A percentile compares a stretch with the other conserved stretches of the same genome.
Conservation (phyloP, 2,888 invertebrate species). For the Morpho achilles region DNA sequence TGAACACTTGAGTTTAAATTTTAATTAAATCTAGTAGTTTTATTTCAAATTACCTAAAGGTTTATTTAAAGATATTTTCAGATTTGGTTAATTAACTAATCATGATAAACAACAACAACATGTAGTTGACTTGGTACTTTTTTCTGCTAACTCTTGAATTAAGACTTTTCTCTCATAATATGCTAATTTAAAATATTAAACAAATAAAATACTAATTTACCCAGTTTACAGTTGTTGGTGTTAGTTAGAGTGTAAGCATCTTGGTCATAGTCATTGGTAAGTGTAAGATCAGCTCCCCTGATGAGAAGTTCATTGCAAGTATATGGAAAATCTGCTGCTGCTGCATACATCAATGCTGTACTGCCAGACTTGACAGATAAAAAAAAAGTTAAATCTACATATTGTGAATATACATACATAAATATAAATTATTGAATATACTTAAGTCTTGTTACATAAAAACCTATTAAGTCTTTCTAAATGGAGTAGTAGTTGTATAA, state of each 20-base stretch:
- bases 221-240: constrained; percentile 74
- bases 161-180: neutral
- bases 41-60: no score
- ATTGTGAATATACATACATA: no score
- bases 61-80: no score
- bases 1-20: no score
- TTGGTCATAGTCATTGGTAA: constrained; percentile 89
- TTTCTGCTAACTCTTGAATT: no score
- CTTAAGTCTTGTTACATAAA: no score
- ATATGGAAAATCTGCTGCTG: constrained; percentile 92
- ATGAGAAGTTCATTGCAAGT: constrained; percentile 91
- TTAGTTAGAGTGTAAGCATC: constrained; percentile 92
- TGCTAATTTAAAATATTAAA: no score
- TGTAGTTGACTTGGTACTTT: neutral
- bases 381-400: neutral
- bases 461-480: no score
- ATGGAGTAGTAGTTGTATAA: no score
- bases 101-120: neutral
- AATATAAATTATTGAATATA: no score
- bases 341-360: constrained; percentile 94
- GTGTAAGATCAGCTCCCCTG: constrained; percentile 88
- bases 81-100: neutral
- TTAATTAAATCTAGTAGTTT: no score
- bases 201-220: constrained; percentile 37
- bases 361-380: constrained; percentile 85